Evolutionary conservation across 2,113 vertebrate species (phyloP).

Genomic region (Columbina picui): DNA sequence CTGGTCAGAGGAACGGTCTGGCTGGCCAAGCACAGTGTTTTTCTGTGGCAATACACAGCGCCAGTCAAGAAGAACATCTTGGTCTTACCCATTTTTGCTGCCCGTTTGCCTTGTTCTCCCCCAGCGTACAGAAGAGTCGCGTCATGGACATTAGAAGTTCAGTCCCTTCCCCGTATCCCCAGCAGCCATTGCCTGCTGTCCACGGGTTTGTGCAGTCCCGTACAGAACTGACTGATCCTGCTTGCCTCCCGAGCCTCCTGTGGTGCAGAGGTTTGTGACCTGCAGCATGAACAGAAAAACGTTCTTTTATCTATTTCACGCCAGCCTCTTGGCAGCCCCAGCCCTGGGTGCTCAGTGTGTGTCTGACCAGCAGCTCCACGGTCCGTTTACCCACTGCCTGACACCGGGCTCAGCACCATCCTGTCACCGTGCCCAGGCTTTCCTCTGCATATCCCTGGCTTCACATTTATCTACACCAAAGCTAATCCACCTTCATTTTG

Average conservation of each 20-base stretch:
- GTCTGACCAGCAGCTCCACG: not conserved
- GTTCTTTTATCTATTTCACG: not conserved
- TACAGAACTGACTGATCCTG: not conserved
- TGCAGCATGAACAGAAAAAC: not conserved
- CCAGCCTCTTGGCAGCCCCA: not conserved
- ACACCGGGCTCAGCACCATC: not conserved
- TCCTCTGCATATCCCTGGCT: not conserved
- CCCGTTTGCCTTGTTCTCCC: not conserved
- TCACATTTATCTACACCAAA: no score
- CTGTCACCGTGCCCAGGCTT: not conserved
- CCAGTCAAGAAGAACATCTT: not conserved
- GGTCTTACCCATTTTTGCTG: not conserved
- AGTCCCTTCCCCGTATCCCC: not conserved
- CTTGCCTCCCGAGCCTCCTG: not conserved
- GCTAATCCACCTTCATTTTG: not conserved
- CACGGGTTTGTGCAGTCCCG: not conserved
- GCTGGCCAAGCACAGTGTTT: no score
- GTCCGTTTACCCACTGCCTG: not conserved
- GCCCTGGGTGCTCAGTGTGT: not conserved
- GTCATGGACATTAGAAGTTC: not conserved
- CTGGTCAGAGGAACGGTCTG: not conserved
- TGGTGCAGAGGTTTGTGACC: not conserved
- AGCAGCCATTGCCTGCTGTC: not conserved
- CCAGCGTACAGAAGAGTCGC: not conserved
- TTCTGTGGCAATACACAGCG: not conserved